Evolutionary conservation across 2,113 vertebrate genomes (phyloP), one percentile per base, ranked within the genome.

Genomic region (Tichodroma muraria): DNA sequence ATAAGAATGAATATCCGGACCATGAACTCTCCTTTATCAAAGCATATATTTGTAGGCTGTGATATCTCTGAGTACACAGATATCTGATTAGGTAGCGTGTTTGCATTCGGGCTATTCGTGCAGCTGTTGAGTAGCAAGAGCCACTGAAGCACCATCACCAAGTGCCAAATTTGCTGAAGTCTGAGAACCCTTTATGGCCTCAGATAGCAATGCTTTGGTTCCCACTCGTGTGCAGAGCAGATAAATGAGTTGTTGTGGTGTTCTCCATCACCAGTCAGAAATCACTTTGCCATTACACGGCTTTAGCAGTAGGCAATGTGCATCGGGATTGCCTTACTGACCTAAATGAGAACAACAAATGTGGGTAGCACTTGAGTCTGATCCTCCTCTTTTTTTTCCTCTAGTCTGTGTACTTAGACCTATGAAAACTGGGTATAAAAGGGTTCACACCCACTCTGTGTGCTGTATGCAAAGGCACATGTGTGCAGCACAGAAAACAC

Each of bases 41-140:
- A 92, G 86, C 37, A 35, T 90, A 45, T 95, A 64, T 94, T 95
- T 94, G 83, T 80, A 73, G 76, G 85, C 79, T 40, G 47, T 35
- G 90, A 23, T 95, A 96, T 90, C 95, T 90, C 77, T 94, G 94
- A 81, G 91, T 90, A 96, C 90, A 94, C 94, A 95, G 90, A 93
- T 81, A 78, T 44, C 95, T 92, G 96, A 89, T 96, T 85, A 95
- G 90, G 91, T 94, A 95, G 92, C 45, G 1, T 94, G 94, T 92
- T 94, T 96, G 84, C 94, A 59, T 59, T 94, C 0, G 0, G 68
- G 81, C 54, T 92, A 50, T 96, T 96, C 93, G 90, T 87, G 76
- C 69, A 72, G 89, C 80, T 69, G 61, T 93, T 64, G 88, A 92
- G 90, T 82, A 81, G 69, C 89, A 87, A 90, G 80, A 78, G 61